Conservation (phyloP, 1,140 invertebrate genomes). For the Arion vulgaris region DNA sequence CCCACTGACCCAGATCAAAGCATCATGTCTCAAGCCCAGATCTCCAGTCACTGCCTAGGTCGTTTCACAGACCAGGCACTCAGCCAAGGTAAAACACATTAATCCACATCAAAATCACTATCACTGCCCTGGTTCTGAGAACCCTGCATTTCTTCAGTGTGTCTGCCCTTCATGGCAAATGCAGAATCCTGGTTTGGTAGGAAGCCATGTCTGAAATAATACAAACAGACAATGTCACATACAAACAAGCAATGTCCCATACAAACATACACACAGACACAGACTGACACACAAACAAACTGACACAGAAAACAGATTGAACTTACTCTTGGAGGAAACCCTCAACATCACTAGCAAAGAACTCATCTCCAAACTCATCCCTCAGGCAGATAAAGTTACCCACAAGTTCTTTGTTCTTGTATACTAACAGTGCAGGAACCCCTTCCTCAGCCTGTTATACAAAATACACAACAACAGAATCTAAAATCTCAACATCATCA, state of each 20-base stretch:
- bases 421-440: constrained; percentile 91
- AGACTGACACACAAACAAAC: too few relatives aligned
- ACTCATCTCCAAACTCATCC: constrained; percentile 91
- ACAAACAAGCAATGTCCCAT: too few relatives aligned
- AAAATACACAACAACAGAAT: not conserved
- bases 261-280: too few relatives aligned
- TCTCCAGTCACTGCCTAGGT: too few relatives aligned
- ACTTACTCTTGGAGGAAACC: constrained; percentile 86
- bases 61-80: too few relatives aligned
- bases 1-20: too few relatives aligned
- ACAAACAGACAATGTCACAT: too few relatives aligned
- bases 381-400: constrained; percentile 93
- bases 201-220: constrained; percentile 51
- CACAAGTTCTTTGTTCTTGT: constrained; percentile 90
- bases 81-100: constrained; percentile 6
- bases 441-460: constrained; percentile 81
- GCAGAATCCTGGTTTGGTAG: constrained; percentile 50
- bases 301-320: not conserved
- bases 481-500: too few relatives aligned
- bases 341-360: constrained; percentile 91
- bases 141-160: constrained; percentile 51
- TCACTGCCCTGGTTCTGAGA: constrained; percentile 51
- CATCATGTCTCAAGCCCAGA: too few relatives aligned
- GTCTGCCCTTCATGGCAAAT: constrained; percentile 52
- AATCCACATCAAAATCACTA: constrained; percentile 62